phyloP scores from a whole-genome alignment of 2,797 vertebrate species.

The Poeciliopsis paucimaculata region DNA sequence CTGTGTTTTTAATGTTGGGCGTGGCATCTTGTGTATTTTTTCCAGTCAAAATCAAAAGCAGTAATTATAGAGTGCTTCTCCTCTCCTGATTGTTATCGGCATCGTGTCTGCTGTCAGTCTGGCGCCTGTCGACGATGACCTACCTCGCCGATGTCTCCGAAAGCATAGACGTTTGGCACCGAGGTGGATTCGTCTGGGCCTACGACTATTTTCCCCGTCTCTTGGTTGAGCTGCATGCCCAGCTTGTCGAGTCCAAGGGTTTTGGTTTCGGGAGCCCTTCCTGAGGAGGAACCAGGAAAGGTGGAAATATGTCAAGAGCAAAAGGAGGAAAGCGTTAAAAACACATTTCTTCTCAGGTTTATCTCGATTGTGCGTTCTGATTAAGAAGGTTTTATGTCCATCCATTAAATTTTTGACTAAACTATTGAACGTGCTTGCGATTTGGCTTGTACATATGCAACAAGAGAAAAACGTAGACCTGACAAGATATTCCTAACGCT shows the following conservation, averaged over 20 bases:
- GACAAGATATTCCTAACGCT: background rate
- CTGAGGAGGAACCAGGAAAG: slow-evolving; percentile 69
- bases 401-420: background rate
- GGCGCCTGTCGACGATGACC: background rate
- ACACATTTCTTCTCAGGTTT: background rate
- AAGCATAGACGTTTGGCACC: slow-evolving; percentile 88
- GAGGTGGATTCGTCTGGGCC: slow-evolving; percentile 87
- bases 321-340: background rate
- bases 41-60: slow-evolving; percentile 6
- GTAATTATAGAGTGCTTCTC: slow-evolving; percentile 14
- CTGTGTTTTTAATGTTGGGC: slow-evolving; percentile 3
- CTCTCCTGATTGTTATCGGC: background rate
- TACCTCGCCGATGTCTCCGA: slow-evolving; percentile 94
- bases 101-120: slow-evolving; percentile 2
- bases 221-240: slow-evolving; percentile 81
- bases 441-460: background rate
- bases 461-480: background rate
- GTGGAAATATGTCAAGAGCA: slow-evolving; percentile 19
- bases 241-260: slow-evolving; percentile 84
- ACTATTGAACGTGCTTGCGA: background rate
- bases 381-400: background rate
- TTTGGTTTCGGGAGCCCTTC: slow-evolving; percentile 87
- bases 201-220: slow-evolving; percentile 89
- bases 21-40: background rate
- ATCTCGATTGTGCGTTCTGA: background rate